Percentiles rank a stretch among this genome's conserved stretches.
These are phyloP conservation scores for Mycetomoellerius zeteki DNA, from an alignment of 1,140 invertebrate genomes.

Conservation along the genomic window DNA sequence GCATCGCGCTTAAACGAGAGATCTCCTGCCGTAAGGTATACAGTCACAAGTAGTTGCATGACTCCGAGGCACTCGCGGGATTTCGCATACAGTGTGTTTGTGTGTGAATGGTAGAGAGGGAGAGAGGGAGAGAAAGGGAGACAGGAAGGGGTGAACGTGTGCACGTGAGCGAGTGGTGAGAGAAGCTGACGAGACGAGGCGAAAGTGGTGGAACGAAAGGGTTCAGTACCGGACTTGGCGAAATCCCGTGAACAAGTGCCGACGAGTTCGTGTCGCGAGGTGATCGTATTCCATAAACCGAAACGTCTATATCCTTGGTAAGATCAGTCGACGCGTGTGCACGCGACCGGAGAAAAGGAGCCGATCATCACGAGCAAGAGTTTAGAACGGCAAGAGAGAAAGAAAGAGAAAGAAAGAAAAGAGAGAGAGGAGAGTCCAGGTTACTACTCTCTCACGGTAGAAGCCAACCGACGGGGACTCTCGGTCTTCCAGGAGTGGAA, in stretches of 20 bases:
- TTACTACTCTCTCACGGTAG: constrained; percentile 38
- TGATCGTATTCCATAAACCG: constrained; percentile 54
- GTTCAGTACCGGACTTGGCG: constrained; percentile 43
- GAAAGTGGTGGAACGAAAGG: constrained; percentile 59
- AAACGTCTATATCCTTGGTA: constrained; percentile 71
- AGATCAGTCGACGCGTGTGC: constrained; percentile 72
- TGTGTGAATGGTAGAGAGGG: background rate
- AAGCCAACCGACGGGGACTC: constrained; percentile 41
- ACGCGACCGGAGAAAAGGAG: constrained; percentile 45
- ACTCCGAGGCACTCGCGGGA: constrained; percentile 63
- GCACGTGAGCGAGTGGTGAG: constrained; percentile 40
- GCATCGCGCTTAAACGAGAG: constrained; percentile 56
- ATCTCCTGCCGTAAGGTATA: constrained; percentile 68
- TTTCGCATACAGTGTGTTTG: constrained; percentile 49
- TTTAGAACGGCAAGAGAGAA: constrained; percentile 16
- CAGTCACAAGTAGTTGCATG: constrained; percentile 55
- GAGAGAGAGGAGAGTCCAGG: constrained; percentile 45
- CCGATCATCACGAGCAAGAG: constrained; percentile 46
- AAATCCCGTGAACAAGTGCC: constrained; percentile 64
- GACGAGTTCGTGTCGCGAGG: constrained; percentile 42
- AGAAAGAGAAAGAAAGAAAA: background rate
- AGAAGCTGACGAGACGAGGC: constrained; percentile 54
- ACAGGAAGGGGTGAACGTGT: constrained; percentile 28
- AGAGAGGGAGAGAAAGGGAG: background rate
- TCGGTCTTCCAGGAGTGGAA: constrained; percentile 73